A percentile compares a stretch with the other conserved stretches of the same genome.
These are phyloP conservation scores for Drosophila phalerata DNA, from an alignment of 2,888 invertebrate species.

Conservation along the genomic window DNA sequence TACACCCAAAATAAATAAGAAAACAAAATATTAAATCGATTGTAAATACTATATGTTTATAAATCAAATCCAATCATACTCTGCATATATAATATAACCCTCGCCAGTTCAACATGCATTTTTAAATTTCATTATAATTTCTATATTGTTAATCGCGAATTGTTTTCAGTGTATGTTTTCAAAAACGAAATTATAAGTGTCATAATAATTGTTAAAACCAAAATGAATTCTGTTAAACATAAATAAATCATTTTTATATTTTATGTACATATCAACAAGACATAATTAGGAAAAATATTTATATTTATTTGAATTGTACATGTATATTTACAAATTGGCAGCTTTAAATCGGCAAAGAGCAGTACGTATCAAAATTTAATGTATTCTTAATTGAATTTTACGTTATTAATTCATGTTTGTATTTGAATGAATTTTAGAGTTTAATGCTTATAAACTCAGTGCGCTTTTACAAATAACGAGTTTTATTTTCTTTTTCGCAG, in stretches of 20 bases:
- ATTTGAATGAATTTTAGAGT: conserved; percentile 44
- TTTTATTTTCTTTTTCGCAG: conserved; percentile 74
- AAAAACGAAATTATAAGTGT: conserved; percentile 51
- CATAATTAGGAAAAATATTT: conserved; percentile 41
- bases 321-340: conserved; percentile 58
- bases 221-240: conserved; percentile 60
- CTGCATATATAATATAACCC: conserved; percentile 27
- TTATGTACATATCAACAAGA: conserved; percentile 55
- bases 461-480: conserved; percentile 38
- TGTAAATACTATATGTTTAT: conserved; percentile 66
- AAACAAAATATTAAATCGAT: conserved; percentile 41
- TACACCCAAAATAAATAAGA: conserved; percentile 48
- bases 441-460: conserved; percentile 14
- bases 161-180: conserved; percentile 31
- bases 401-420: conserved; percentile 47
- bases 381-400: conserved; percentile 44
- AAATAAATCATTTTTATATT: conserved; percentile 52
- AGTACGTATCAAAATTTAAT: conserved; percentile 60
- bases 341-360: conserved; percentile 60
- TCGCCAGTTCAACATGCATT: conserved; percentile 44
- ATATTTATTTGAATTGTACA: conserved; percentile 17
- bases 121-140: conserved; percentile 39
- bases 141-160: conserved; percentile 33
- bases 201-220: conserved; percentile 60
- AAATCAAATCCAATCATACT: conserved; percentile 59